Percentiles rank a stretch among this genome's conserved stretches.
phyloP scores from a whole-genome alignment of 2,797 vertebrate genomes.

The Crax fasciolata region DNA sequence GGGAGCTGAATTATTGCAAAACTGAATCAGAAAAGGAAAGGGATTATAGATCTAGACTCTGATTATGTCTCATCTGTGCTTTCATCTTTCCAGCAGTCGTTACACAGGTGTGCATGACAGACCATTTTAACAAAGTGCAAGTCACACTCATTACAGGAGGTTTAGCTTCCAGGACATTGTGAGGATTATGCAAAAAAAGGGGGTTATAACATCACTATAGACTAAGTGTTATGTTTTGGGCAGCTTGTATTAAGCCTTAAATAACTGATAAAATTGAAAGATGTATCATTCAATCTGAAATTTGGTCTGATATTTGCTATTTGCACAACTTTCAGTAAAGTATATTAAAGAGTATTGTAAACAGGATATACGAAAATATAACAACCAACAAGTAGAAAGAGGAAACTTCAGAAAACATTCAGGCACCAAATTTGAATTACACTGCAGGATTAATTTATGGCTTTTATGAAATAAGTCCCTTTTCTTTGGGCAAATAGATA shows the following conservation, averaged over 20 bases:
- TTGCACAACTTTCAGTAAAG: not conserved
- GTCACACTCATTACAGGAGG: not conserved
- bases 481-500: not conserved
- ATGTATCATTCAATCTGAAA: not conserved
- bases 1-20: slow-evolving; percentile 13
- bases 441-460: not conserved
- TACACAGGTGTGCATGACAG: not conserved
- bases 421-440: not conserved
- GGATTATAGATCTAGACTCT: not conserved
- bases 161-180: not conserved
- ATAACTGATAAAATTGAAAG: not conserved
- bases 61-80: slow-evolving; percentile 3
- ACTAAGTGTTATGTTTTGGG: not conserved
- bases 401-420: not conserved
- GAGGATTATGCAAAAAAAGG: not conserved
- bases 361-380: not conserved
- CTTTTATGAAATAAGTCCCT: not conserved
- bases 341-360: not conserved
- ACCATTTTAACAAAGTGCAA: not conserved
- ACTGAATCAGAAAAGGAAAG: not conserved
- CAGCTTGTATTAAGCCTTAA: not conserved
- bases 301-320: not conserved
- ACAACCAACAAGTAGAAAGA: not conserved
- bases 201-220: not conserved
- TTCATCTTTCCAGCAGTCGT: slow-evolving; percentile 6